Conservation (phyloP, 2,888 invertebrate species). For the Nymphalis urticae region DNA sequence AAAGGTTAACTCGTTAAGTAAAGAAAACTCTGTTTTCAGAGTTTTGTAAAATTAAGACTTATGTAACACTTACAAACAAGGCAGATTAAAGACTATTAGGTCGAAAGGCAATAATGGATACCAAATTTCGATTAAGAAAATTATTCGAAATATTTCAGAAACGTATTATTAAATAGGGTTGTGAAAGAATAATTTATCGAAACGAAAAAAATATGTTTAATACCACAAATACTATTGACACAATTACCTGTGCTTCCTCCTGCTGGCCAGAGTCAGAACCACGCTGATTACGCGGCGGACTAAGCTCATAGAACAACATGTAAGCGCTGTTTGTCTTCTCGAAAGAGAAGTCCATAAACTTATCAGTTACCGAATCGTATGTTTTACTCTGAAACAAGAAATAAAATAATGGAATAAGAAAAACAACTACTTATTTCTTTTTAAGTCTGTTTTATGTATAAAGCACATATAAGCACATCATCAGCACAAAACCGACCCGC, state of each 20-base stretch:
- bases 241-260: constrained; percentile 69
- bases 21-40: no score
- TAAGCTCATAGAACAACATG: constrained; percentile 97
- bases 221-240: neutral
- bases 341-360: constrained; percentile 98
- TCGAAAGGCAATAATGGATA: no score
- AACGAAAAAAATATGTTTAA: no score
- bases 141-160: no score
- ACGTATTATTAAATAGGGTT: no score
- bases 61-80: no score
- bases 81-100: no score
- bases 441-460: neutral
- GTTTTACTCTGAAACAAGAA: constrained; percentile 90
- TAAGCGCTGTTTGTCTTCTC: constrained; percentile 99
- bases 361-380: constrained; percentile 97
- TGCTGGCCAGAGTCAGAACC: constrained; percentile 65
- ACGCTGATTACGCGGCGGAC: constrained; percentile 75
- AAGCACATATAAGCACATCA: neutral
- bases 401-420: neutral
- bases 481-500: no score
- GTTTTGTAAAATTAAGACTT: no score
- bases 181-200: no score
- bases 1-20: no score
- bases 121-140: no score
- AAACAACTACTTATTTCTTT: neutral